A percentile compares a stretch with the other conserved stretches of the same genome.
phyloP scores from a whole-genome alignment of 1,140 invertebrate genomes.

The Lepidurus packardi region DNA sequence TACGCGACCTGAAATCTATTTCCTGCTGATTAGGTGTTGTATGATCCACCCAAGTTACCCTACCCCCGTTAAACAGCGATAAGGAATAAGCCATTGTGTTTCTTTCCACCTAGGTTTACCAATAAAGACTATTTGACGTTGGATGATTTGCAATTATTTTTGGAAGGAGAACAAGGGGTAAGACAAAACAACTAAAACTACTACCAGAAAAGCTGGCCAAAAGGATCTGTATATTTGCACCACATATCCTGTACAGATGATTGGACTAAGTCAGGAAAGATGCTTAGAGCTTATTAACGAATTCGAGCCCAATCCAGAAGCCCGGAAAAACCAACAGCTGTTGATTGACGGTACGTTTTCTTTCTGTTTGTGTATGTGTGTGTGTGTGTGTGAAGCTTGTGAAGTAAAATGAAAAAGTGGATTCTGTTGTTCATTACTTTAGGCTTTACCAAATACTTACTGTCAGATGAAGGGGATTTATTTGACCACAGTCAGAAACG shows the following conservation, averaged over 20 bases:
- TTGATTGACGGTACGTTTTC: slow-evolving; percentile 54
- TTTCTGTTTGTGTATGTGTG: slow-evolving; percentile 2
- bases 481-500: slow-evolving; percentile 51
- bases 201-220: neutral
- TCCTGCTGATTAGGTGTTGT: slow-evolving; percentile 55
- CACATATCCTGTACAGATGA: slow-evolving; percentile 46
- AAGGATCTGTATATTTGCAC: slow-evolving; percentile 28
- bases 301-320: slow-evolving; percentile 56
- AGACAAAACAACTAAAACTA: slow-evolving; percentile 37
- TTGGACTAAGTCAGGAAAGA: slow-evolving; percentile 49
- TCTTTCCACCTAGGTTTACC: slow-evolving; percentile 50
- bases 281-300: slow-evolving; percentile 53
- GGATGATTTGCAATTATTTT: slow-evolving; percentile 57
- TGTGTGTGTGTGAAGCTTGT: too few relatives aligned
- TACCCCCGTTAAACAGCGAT: neutral
- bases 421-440: neutral
- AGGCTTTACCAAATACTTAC: slow-evolving; percentile 57
- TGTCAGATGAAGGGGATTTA: slow-evolving; percentile 54
- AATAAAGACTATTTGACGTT: slow-evolving; percentile 58
- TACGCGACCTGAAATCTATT: slow-evolving; percentile 60
- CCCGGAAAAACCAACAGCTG: slow-evolving; percentile 50
- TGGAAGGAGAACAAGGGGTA: slow-evolving; percentile 62
- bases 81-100: slow-evolving; percentile 22
- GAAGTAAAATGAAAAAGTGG: neutral
- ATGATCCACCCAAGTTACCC: slow-evolving; percentile 14